Base-by-base conservation (phyloP, 2,113 vertebrate genomes). In the Natator depressus region DNA sequence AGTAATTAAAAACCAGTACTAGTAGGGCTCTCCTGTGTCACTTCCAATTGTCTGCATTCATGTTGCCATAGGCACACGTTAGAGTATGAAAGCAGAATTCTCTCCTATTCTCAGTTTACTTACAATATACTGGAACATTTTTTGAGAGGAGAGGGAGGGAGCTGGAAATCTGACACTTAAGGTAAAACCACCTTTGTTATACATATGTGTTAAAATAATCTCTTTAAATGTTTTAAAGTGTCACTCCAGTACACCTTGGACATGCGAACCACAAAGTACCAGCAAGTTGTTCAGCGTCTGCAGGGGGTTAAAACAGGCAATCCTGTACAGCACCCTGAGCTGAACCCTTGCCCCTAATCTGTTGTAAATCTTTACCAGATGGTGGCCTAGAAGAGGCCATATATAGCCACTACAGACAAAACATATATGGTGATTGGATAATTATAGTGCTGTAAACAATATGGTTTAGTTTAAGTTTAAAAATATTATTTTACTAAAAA, bases 301-400 rank as follows among this genome's bases (percentile, higher is more conserved):
- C 84, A 88, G 27, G 0, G 1, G 65, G 75, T 51, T 96, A 46
- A 89, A 85, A 53, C 91, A 91, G 90, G 54, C 42, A 10, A 79
- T 79, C 27, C 25, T 54, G 4, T 13, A 57, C 46, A 81, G 81
- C 51, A 19, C 25, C 87, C 54, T 46, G 5, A n/a, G 57, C 53
- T 94, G 94, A 97, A 89, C 86, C 95, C 93, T 89, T 90, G 81
- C 76, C 42, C 0, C 0, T 97, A 97, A 97, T 97, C 97, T 93
- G 25, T 49, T 91, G 84, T 88, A 97, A 97, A 97, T 96, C 96
- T 91, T 90, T 81, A 79, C 87, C 97, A 98, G 95, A 97, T 97
- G 97, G 97, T 92, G 94, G 93, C 89, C 93, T 95, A 82, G 76
- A 69, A 82, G 76, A 76, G 93, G 57, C 90, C 91, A 92, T 50